Evolutionary conservation across 2,797 vertebrate species (phyloP).

Genomic region (Bucorvus abyssinicus): DNA sequence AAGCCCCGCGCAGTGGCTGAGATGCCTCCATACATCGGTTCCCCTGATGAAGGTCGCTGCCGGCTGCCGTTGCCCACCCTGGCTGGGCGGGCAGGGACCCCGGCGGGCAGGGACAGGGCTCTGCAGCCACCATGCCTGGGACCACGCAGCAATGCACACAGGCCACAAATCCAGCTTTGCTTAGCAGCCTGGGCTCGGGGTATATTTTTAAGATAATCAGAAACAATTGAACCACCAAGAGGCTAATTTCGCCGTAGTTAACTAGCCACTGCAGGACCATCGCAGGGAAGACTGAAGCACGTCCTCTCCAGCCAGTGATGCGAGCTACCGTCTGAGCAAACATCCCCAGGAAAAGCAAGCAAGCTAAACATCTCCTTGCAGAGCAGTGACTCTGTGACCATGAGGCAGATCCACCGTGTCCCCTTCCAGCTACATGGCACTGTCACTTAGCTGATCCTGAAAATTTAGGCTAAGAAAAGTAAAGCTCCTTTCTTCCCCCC

Average conservation of each 20-base stretch:
- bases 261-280: background rate
- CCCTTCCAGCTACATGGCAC: background rate
- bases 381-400: background rate
- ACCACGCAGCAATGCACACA: background rate
- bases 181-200: background rate
- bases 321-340: background rate
- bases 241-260: background rate
- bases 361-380: background rate
- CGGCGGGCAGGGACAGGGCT: background rate
- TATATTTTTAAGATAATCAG: constrained; percentile 21
- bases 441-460: background rate
- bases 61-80: rapidly evolving
- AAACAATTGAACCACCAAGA: constrained; percentile 35
- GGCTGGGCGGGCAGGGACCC: background rate
- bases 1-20: background rate
- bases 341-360: background rate
- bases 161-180: background rate
- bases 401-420: background rate
- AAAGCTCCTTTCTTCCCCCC: background rate
- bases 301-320: rapidly evolving
- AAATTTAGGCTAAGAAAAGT: background rate
- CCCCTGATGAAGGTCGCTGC: background rate
- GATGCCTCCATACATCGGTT: rapidly evolving
- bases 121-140: background rate
- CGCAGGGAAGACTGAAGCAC: background rate